Percentiles rank a stretch among this genome's conserved stretches.
phyloP scores from a whole-genome alignment of 2,113 vertebrate species.

The Phodopus roborovskii region DNA sequence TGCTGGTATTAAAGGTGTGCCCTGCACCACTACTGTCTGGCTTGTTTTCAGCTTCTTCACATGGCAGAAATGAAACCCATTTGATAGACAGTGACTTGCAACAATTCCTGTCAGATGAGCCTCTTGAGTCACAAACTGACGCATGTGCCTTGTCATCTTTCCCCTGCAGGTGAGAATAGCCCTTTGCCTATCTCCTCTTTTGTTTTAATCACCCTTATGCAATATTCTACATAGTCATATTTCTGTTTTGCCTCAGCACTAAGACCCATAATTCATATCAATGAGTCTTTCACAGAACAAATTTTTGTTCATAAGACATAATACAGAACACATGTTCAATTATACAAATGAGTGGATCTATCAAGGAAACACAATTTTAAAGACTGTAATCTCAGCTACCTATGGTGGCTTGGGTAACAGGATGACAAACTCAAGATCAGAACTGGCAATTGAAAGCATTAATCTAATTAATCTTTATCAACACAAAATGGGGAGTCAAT shows the following conservation, averaged over 20 bases:
- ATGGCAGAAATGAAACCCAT: background rate
- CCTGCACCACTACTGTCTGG: background rate
- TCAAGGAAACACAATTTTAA: background rate
- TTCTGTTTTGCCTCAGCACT: background rate
- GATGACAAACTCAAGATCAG: background rate
- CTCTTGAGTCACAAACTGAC: background rate
- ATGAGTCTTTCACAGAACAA: background rate
- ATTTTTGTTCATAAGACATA: slow-evolving; percentile 13
- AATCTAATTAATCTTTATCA: too few species aligned
- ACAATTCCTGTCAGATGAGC: background rate
- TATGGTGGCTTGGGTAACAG: background rate
- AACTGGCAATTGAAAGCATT: background rate
- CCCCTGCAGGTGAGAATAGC: background rate
- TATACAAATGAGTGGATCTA: background rate
- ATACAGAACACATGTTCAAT: background rate
- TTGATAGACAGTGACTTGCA: background rate
- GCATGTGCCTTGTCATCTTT: background rate
- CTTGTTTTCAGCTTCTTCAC: background rate
- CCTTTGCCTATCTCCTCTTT: background rate
- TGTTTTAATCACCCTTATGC: background rate
- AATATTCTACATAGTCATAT: background rate
- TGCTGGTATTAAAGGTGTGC: background rate
- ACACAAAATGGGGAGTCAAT: too few species aligned
- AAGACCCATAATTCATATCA: background rate
- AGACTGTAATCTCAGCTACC: background rate